Percentiles rank a stretch among this genome's conserved stretches.
Evolutionary conservation across 1,140 invertebrate species (phyloP).

Genomic region (Spodoptera litura): DNA sequence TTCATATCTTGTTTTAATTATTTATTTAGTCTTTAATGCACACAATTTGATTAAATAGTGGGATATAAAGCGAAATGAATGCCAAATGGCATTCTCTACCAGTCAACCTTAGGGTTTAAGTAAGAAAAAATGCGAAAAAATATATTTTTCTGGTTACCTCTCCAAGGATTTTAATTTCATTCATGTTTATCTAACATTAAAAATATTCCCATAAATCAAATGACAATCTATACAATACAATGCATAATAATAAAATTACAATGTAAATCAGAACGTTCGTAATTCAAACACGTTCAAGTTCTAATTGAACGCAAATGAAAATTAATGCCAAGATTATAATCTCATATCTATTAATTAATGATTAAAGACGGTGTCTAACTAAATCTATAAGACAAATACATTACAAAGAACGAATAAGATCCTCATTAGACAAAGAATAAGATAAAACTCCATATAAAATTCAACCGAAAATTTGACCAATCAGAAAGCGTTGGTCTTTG

Average conservation of each 20-base stretch:
- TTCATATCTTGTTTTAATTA: too few species aligned
- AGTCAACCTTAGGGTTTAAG: too few species aligned
- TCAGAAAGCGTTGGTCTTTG: neutral
- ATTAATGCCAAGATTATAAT: slow-evolving; percentile 30
- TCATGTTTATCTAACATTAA: too few species aligned
- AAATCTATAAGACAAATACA: slow-evolving; percentile 33
- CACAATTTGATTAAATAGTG: too few species aligned
- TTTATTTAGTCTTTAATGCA: too few species aligned
- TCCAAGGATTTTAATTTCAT: too few species aligned
- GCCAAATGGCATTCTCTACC: too few species aligned
- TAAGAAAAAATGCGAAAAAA: too few species aligned
- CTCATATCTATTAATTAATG: neutral
- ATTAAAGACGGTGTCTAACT: slow-evolving; percentile 17
- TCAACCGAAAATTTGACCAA: slow-evolving; percentile 19
- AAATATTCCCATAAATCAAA: neutral
- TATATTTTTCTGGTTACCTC: too few species aligned
- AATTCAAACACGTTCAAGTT: slow-evolving; percentile 15
- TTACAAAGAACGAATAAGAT: slow-evolving; percentile 18
- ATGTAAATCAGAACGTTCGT: slow-evolving; percentile 26
- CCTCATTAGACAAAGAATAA: slow-evolving; percentile 9
- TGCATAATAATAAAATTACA: neutral
- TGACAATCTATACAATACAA: neutral
- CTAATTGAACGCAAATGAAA: slow-evolving; percentile 36
- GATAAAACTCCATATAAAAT: neutral
- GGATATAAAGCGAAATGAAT: too few species aligned